A percentile compares a stretch with the other conserved stretches of the same genome.
phyloP scores from a whole-genome alignment of 2,888 invertebrate genomes.

The Agonopterix arenella region DNA sequence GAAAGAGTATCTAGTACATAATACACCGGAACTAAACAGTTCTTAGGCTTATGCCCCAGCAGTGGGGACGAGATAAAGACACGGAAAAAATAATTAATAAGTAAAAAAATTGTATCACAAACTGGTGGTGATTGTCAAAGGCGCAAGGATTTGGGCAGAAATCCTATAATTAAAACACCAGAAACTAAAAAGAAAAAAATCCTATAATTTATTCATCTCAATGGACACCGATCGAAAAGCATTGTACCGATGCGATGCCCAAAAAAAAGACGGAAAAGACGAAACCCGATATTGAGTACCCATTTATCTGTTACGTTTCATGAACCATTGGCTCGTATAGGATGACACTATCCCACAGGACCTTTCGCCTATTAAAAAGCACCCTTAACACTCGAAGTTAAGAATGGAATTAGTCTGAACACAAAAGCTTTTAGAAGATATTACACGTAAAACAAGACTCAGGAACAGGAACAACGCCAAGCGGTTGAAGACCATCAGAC shows the following conservation, averaged over 20 bases:
- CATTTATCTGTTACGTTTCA: slow-evolving; percentile 68
- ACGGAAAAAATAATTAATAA: no score
- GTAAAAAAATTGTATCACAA: no score
- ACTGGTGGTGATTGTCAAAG: no score
- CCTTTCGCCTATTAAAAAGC: slow-evolving; percentile 14
- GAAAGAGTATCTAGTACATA: no score
- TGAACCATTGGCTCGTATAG: slow-evolving; percentile 57
- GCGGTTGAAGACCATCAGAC: slow-evolving; percentile 25
- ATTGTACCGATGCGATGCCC: slow-evolving; percentile 17
- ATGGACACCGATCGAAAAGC: slow-evolving; percentile 17
- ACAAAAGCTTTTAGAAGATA: slow-evolving; percentile 28
- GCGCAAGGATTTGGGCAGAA: no score
- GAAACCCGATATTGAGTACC: slow-evolving; percentile 64
- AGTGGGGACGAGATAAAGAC: no score
- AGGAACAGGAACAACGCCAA: slow-evolving; percentile 34
- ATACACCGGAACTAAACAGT: no score
- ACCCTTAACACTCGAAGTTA: slow-evolving; percentile 12
- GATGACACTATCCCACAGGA: slow-evolving; percentile 53
- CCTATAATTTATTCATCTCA: slow-evolving; percentile 14
- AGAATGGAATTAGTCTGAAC: slow-evolving; percentile 24
- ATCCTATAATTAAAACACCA: no score
- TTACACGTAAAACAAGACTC: slow-evolving; percentile 51
- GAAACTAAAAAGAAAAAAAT: neutral
- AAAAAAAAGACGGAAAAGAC: slow-evolving; percentile 31
- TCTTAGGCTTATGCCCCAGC: no score